Evolutionary conservation across 2,888 invertebrate genomes (phyloP).

Genomic region (Reticulitermes lucifugus): DNA sequence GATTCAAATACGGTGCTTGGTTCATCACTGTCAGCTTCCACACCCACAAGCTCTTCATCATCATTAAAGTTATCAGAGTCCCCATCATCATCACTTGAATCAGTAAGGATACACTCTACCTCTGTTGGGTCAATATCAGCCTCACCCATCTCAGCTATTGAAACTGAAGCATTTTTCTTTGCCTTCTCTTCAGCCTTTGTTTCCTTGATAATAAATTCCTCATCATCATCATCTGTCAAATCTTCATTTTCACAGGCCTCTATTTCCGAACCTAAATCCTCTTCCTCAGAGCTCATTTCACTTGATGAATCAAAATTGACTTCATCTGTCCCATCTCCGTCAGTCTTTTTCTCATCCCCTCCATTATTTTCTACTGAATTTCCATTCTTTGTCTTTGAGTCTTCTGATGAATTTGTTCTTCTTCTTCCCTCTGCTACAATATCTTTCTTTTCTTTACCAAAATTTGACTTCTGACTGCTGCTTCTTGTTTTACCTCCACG

Average conservation of each 20-base stretch:
- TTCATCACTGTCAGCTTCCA: slow-evolving; percentile 31
- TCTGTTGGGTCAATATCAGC: slow-evolving; percentile 61
- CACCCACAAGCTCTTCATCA: slow-evolving; percentile 1
- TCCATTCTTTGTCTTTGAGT: slow-evolving; percentile 38
- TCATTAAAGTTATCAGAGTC: slow-evolving; percentile 14
- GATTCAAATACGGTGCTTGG: slow-evolving; percentile 21
- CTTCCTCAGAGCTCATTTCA: slow-evolving; percentile 44
- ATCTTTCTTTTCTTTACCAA: slow-evolving; percentile 23
- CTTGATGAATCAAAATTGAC: slow-evolving; percentile 42
- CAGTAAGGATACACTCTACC: slow-evolving; percentile 64
- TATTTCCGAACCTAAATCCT: slow-evolving; percentile 44
- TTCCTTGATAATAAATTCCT: slow-evolving; percentile 40
- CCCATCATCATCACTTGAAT: slow-evolving; percentile 63
- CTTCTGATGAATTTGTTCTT: slow-evolving; percentile 23
- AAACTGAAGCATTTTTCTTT: neutral
- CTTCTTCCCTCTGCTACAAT: slow-evolving; percentile 6
- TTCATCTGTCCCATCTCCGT: slow-evolving; percentile 39
- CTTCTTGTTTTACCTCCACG: neutral
- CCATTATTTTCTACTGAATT: slow-evolving; percentile 28
- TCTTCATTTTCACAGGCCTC: slow-evolving; percentile 48
- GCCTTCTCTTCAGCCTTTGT: slow-evolving; percentile 10
- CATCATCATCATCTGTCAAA: slow-evolving; percentile 48
- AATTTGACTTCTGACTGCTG: slow-evolving; percentile 20
- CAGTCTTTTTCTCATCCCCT: slow-evolving; percentile 21
- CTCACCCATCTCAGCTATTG: slow-evolving; percentile 43